phyloP scores from a whole-genome alignment of 30 jellyfish, hydroid and myxozoan genomes.

The Rhopilema esculentum region DNA sequence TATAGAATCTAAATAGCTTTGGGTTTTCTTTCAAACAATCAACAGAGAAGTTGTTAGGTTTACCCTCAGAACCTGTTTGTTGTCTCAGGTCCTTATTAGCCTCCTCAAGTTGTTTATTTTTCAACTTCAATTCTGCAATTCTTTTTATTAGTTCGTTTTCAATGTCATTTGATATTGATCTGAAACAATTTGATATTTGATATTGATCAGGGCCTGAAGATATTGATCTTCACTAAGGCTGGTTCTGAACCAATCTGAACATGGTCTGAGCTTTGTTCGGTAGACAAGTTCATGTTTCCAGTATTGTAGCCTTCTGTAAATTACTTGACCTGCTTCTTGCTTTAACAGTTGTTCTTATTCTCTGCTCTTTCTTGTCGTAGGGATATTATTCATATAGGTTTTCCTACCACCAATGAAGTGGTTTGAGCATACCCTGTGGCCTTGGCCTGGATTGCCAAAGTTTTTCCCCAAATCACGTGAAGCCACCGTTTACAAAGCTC shows the following conservation, averaged over 20 bases:
- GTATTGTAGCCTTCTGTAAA: neutral
- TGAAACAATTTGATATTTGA: too few relatives aligned
- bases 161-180: too few relatives aligned
- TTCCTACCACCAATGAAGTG: constrained; percentile 53
- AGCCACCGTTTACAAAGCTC: constrained; percentile 39
- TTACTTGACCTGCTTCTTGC: neutral
- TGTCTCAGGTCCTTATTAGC: too few relatives aligned
- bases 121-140: neutral
- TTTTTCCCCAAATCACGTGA: constrained; percentile 2
- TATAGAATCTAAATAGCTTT: constrained; percentile 23
- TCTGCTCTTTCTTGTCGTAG: constrained; percentile 57
- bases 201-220: too few relatives aligned
- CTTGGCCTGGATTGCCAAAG: too few relatives aligned
- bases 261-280: too few relatives aligned
- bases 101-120: neutral
- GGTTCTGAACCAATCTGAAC: too few relatives aligned
- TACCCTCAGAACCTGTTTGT: neutral
- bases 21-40: neutral
- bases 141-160: too few relatives aligned
- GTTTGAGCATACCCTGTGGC: constrained; percentile 52
- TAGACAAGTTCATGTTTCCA: too few relatives aligned
- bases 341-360: too few relatives aligned
- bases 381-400: constrained; percentile 44
- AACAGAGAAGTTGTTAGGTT: neutral
- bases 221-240: too few relatives aligned